Percentiles rank a stretch among this genome's conserved stretches.
These are phyloP conservation scores for Burhinus bistriatus DNA, from an alignment of 2,113 vertebrate species.

Conservation along the genomic window DNA sequence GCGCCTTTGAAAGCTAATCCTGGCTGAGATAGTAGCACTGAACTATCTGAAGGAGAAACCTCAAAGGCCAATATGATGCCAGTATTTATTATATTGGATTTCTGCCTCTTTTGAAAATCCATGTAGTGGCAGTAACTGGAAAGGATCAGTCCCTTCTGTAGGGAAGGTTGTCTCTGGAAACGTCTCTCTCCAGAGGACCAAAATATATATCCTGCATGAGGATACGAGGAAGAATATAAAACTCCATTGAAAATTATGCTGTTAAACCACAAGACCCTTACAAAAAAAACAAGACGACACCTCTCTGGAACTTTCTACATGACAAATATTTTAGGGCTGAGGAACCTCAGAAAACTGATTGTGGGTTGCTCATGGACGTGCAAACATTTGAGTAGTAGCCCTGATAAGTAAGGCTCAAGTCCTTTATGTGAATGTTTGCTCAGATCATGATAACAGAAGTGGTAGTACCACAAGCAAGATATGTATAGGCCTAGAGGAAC, in stretches of 20 bases:
- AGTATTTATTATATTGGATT: neutral
- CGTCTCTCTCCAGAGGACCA: neutral
- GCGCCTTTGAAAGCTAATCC: neutral
- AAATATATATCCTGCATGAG: neutral
- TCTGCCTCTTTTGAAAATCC: neutral
- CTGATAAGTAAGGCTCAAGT: neutral
- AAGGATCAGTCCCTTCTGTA: neutral
- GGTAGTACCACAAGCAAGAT: neutral
- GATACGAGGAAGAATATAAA: neutral
- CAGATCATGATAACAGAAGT: neutral
- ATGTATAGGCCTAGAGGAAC: neutral
- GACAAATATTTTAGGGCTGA: neutral
- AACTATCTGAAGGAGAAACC: neutral
- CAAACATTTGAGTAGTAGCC: accelerated
- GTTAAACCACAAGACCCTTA: neutral
- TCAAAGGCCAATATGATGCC: neutral
- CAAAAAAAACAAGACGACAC: neutral
- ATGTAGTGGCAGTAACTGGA: neutral
- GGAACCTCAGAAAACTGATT: neutral
- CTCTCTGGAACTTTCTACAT: neutral
- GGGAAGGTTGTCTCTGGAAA: neutral
- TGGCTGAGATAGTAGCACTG: neutral
- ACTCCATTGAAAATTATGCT: neutral
- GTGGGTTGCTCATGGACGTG: neutral
- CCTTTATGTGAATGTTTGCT: neutral